Evolutionary conservation across 2,113 vertebrate genomes (phyloP).

Genomic region (Gallinago jamesoni): DNA sequence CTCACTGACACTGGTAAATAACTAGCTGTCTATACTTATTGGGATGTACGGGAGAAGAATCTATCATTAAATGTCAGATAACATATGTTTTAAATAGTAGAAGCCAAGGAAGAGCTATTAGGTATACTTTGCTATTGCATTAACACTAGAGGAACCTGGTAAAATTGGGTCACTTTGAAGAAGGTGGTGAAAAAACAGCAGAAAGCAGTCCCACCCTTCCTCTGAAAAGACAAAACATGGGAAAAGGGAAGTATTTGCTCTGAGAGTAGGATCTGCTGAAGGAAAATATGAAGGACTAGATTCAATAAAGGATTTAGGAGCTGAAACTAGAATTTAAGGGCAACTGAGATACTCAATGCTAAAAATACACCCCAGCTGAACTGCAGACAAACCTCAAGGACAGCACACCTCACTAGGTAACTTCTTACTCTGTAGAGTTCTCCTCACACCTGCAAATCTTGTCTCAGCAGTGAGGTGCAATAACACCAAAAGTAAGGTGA

Average conservation of each 20-base stretch:
- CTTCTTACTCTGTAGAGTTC: neutral
- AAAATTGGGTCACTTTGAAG: neutral
- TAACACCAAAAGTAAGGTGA: neutral
- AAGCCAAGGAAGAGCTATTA: neutral
- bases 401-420: neutral
- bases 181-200: neutral
- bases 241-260: neutral
- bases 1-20: neutral
- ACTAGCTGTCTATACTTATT: neutral
- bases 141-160: neutral
- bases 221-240: neutral
- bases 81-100: neutral
- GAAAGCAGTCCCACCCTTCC: neutral
- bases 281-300: neutral
- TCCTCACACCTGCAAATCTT: neutral
- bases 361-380: neutral
- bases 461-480: neutral
- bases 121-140: neutral
- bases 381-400: neutral
- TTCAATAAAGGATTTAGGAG: neutral
- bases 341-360: neutral
- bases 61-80: conserved; percentile 6
- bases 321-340: neutral
- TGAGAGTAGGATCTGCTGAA: neutral
- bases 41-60: neutral